Conservation (phyloP, 1,140 invertebrate genomes). For the Apocrypta bakeri region DNA sequence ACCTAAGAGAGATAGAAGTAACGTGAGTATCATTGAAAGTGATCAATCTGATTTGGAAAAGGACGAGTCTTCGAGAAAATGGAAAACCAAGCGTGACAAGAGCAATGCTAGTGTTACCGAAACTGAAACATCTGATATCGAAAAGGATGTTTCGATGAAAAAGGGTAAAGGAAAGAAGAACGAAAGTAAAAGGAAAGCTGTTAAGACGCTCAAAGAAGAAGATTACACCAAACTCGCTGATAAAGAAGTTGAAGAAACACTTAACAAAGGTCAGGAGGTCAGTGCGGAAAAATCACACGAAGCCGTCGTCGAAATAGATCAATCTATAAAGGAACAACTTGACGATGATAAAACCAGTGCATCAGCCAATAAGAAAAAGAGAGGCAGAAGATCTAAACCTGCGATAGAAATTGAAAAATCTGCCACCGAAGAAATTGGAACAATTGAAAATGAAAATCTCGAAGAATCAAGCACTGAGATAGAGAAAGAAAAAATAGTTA, state of each 20-base stretch:
- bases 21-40: background rate
- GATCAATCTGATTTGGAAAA: background rate
- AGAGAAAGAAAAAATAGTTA: background rate
- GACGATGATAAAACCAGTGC: background rate
- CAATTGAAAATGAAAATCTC: background rate
- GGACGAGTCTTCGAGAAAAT: background rate
- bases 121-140: background rate
- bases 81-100: background rate
- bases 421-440: background rate
- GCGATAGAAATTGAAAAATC: background rate
- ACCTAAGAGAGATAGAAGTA: slow-evolving; percentile 16
- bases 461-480: background rate
- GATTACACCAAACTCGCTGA: background rate
- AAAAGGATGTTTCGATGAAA: background rate
- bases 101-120: background rate
- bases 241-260: background rate
- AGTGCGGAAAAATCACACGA: background rate
- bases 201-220: background rate
- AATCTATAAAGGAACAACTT: background rate
- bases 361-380: slow-evolving; percentile 20
- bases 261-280: background rate
- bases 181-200: slow-evolving; percentile 8
- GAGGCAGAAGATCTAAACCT: slow-evolving; percentile 16
- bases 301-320: background rate
- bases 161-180: background rate